These are phyloP conservation scores for Macrosteles quadrilineatus DNA, from an alignment of 1,140 invertebrate genomes.

Conservation along the genomic window DNA sequence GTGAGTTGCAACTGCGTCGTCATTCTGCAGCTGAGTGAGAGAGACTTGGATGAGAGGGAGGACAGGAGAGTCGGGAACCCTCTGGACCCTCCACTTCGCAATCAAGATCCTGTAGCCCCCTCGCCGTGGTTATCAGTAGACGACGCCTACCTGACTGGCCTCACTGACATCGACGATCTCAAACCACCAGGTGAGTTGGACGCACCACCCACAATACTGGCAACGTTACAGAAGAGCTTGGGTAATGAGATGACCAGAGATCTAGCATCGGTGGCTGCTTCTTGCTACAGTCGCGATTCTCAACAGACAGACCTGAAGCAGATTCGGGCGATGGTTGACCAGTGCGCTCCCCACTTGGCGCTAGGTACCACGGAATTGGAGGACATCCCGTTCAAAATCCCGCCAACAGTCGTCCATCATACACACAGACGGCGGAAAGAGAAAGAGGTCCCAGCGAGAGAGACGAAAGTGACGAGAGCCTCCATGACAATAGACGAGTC, in stretches of 20 bases:
- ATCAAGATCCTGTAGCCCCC: slow-evolving; percentile 41
- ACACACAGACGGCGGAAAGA: no score
- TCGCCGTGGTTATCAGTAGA: slow-evolving; percentile 41
- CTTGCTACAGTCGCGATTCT: slow-evolving; percentile 37
- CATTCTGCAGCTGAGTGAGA: slow-evolving; percentile 20
- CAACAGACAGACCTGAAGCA: slow-evolving; percentile 29
- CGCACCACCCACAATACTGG: background rate
- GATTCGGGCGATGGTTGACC: slow-evolving; percentile 36
- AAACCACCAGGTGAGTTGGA: background rate
- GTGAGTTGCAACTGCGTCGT: slow-evolving; percentile 52
- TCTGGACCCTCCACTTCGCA: slow-evolving; percentile 43
- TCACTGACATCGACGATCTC: background rate
- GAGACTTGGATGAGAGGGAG: slow-evolving; percentile 2
- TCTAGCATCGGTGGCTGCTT: slow-evolving; percentile 31
- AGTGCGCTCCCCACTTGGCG: slow-evolving; percentile 44
- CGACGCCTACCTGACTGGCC: no score
- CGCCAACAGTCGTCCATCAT: background rate
- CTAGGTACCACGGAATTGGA: slow-evolving; percentile 41
- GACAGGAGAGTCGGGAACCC: slow-evolving; percentile 10
- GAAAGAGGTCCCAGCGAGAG: no score
- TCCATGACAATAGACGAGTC: no score
- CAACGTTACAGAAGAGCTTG: slow-evolving; percentile 25
- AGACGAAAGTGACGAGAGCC: no score
- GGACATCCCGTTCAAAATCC: slow-evolving; percentile 41
- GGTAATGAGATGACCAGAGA: slow-evolving; percentile 35